phyloP scores from a whole-genome alignment of 2,888 invertebrate species.

The Zonitis immaculata region DNA sequence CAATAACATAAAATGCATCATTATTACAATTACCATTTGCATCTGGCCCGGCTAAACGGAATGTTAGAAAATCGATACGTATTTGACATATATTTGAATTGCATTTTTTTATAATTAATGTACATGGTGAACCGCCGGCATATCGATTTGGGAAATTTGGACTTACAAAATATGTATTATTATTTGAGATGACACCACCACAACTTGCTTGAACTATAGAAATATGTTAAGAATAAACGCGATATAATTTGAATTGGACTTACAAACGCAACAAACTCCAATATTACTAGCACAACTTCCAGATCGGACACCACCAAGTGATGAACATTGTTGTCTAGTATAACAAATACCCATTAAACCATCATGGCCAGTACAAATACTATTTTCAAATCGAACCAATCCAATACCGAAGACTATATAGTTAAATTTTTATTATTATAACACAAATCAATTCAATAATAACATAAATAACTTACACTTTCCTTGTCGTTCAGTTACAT shows the following conservation, averaged over 20 bases:
- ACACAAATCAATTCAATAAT: no score
- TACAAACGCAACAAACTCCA: conserved; percentile 81
- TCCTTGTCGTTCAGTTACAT: neutral
- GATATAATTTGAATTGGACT: conserved; percentile 41
- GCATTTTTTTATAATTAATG: conserved; percentile 64
- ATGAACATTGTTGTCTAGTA: conserved; percentile 68
- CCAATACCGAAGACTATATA: conserved; percentile 42
- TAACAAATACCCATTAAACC: conserved; percentile 71
- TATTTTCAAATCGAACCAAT: conserved; percentile 72
- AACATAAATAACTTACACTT: neutral
- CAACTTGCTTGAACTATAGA: conserved; percentile 65
- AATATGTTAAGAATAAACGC: no score
- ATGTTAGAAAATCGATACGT: conserved; percentile 70
- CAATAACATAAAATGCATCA: conserved; percentile 66
- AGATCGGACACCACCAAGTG: conserved; percentile 65
- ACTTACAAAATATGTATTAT: conserved; percentile 79
- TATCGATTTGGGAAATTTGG: conserved; percentile 68
- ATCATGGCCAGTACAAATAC: conserved; percentile 61
- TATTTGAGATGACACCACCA: conserved; percentile 56
- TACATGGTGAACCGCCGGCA: conserved; percentile 64
- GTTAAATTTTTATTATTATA: neutral
- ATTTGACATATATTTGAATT: conserved; percentile 65
- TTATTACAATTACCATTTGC: conserved; percentile 65
- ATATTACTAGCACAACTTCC: conserved; percentile 68
- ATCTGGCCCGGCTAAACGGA: conserved; percentile 67